Evolutionary conservation across 2,797 vertebrate genomes (phyloP).

Genomic region (Percopsis omiscomaycus): DNA sequence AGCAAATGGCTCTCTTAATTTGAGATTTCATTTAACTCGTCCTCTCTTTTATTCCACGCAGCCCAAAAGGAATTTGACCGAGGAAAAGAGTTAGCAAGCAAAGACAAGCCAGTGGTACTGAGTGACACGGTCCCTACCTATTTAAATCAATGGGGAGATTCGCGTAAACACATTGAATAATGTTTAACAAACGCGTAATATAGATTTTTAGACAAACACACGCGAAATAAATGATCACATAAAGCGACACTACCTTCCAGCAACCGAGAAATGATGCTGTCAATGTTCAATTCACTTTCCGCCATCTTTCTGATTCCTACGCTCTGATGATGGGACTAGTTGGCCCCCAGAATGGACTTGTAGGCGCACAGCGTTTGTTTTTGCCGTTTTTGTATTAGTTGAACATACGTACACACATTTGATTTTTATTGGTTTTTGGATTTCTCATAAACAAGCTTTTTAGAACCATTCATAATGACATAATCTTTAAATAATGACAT

Average conservation of each 20-base stretch:
- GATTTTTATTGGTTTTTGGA: no score
- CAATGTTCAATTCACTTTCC: slow-evolving; percentile 92
- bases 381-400: background rate
- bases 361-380: slow-evolving; percentile 22
- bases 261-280: slow-evolving; percentile 89
- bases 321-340: background rate
- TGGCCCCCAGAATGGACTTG: slow-evolving; percentile 20
- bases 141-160: no score
- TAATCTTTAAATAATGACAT: no score
- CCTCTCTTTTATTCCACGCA: no score
- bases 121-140: background rate
- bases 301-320: slow-evolving; percentile 81
- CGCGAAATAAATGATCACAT: background rate
- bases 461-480: no score
- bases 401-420: no score
- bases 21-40: no score
- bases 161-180: background rate
- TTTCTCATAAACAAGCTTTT: no score
- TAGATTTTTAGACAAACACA: background rate
- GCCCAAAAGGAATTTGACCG: background rate
- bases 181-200: background rate
- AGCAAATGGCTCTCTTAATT: no score
- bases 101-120: background rate
- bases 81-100: background rate
- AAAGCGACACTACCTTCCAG: slow-evolving; percentile 81